Evolutionary conservation across 2,113 vertebrate genomes (phyloP).

Genomic region (Grallaria varia): DNA sequence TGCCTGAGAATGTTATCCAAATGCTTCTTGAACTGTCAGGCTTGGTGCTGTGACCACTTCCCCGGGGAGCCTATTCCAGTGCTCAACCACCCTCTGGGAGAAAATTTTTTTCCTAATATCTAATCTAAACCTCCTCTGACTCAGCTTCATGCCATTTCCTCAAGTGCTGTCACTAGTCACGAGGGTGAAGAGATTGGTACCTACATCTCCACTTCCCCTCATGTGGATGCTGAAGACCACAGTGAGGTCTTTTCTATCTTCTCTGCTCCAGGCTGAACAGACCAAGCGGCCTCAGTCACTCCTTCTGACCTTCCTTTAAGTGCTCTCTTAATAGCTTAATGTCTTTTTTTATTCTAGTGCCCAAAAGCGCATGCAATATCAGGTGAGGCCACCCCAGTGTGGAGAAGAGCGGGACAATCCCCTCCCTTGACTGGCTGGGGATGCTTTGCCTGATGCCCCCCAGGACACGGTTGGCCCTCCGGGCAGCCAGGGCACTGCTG

Average conservation of each 20-base stretch:
- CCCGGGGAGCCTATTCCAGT: neutral
- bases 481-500: neutral
- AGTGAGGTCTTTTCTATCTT: neutral
- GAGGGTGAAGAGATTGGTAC: no score
- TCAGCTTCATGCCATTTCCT: neutral
- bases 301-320: neutral
- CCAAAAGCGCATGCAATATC: fast-evolving
- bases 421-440: fast-evolving
- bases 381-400: neutral
- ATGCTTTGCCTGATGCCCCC: neutral
- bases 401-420: neutral
- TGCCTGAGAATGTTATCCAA: neutral
- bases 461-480: fast-evolving
- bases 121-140: neutral
- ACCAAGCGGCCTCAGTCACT: neutral
- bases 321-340: neutral
- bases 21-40: neutral
- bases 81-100: no score
- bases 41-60: neutral
- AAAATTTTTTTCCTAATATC: neutral
- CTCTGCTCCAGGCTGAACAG: neutral
- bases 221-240: neutral
- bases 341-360: neutral
- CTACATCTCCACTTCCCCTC: neutral
- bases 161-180: neutral